Evolutionary conservation across 2,113 vertebrate genomes (phyloP).

Genomic region (Dasyornis broadbenti): DNA sequence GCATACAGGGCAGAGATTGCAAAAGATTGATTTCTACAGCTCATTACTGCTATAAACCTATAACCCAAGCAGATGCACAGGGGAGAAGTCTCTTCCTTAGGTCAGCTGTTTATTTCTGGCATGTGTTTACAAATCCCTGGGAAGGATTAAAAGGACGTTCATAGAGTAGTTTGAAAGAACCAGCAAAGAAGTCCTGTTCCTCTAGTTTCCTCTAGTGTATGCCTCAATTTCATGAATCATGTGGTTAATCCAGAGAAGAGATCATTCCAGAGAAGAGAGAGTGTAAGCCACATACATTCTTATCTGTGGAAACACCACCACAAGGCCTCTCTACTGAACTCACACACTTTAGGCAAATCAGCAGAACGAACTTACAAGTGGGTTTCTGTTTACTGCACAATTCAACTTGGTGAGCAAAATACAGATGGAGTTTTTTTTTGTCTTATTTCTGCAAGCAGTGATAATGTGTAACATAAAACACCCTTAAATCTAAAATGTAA

Average conservation of each 20-base stretch:
- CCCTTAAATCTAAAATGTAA: not conserved
- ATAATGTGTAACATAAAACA: not conserved
- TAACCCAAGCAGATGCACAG: conserved; percentile 41
- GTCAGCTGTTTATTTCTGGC: conserved; percentile 59
- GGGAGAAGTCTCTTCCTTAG: conserved; percentile 26
- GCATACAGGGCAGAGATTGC: conserved; percentile 62
- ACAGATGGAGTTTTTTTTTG: not conserved
- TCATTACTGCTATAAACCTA: conserved; percentile 56
- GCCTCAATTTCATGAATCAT: not conserved
- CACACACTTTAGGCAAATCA: not conserved
- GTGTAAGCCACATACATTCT: not conserved
- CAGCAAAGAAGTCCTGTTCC: not conserved
- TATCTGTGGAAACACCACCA: not conserved
- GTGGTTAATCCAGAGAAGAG: not conserved
- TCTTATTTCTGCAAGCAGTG: not conserved
- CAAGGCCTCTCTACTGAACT: not conserved
- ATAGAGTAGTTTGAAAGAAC: not conserved
- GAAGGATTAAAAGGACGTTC: conserved; percentile 26
- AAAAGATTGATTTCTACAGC: conserved; percentile 68
- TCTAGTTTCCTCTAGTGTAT: not conserved
- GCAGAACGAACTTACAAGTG: not conserved
- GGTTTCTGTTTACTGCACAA: not conserved
- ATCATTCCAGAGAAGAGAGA: not conserved
- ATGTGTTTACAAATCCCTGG: not conserved
- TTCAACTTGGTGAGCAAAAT: not conserved